These are phyloP conservation scores for Brachypodius melanocephalos DNA, from an alignment of 2,113 vertebrate species.

Conservation along the genomic window DNA sequence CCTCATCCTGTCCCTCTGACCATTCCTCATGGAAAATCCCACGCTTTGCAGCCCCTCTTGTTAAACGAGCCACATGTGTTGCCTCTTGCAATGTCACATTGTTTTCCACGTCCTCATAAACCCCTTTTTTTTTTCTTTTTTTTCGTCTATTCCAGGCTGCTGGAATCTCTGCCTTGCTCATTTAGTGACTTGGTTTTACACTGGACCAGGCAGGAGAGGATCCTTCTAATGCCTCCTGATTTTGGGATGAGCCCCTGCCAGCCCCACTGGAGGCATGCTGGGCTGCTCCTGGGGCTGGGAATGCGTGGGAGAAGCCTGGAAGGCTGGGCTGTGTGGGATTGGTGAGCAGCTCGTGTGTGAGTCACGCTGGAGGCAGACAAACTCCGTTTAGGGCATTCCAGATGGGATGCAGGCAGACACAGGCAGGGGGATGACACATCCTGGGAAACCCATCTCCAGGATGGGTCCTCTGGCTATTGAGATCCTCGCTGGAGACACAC, in stretches of 20 bases:
- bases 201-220: not conserved
- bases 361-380: not conserved
- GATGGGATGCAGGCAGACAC: not conserved
- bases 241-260: not conserved
- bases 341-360: not conserved
- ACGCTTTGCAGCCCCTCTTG: not conserved
- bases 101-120: not conserved
- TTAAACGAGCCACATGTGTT: not conserved
- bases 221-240: fast-evolving
- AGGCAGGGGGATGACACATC: not conserved
- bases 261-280: not conserved
- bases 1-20: not conserved
- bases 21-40: not conserved
- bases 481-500: not conserved
- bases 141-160: not conserved
- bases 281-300: not conserved
- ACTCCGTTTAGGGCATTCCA: not conserved
- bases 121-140: not conserved
- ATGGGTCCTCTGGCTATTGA: not conserved
- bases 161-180: not conserved
- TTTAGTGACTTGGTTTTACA: fast-evolving
- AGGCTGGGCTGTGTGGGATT: not conserved
- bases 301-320: not conserved
- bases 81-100: not conserved
- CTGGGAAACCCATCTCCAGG: not conserved